These are phyloP conservation scores for Chunga burmeisteri DNA, from an alignment of 2,113 vertebrate genomes.

Conservation along the genomic window DNA sequence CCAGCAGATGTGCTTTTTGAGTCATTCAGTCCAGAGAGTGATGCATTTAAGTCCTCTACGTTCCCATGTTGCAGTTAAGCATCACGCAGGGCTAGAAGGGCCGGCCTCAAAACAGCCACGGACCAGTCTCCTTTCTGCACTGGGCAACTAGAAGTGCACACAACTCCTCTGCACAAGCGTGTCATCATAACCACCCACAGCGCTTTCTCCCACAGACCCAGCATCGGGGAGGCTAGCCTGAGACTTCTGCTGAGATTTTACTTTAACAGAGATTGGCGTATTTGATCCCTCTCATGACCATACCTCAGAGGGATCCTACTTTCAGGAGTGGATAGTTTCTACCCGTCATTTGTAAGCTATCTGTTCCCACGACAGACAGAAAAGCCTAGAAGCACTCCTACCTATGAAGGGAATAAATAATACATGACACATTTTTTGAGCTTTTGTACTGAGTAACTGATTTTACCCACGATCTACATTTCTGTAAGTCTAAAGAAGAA, in stretches of 20 bases:
- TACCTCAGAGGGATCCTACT: background rate
- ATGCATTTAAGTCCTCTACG: background rate
- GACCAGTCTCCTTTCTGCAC: background rate
- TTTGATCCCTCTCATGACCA: background rate
- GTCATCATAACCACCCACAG: background rate
- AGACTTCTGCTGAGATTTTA: background rate
- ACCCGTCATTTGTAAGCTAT: background rate
- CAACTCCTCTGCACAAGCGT: background rate
- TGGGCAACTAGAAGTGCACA: background rate
- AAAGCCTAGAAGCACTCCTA: background rate
- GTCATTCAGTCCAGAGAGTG: background rate
- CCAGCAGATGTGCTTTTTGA: background rate
- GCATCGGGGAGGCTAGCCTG: background rate
- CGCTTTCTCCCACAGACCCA: background rate
- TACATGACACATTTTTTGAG: background rate
- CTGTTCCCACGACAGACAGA: background rate
- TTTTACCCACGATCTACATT: background rate
- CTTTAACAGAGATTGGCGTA: background rate
- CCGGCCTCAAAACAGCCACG: background rate
- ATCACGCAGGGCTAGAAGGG: rapidly evolving
- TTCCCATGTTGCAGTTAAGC: background rate
- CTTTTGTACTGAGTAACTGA: background rate
- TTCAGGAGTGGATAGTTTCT: background rate
- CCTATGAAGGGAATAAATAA: background rate
- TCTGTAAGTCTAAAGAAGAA: background rate